Conservation (phyloP, 2,797 vertebrate genomes). For the Neomorphus geoffroyi region DNA sequence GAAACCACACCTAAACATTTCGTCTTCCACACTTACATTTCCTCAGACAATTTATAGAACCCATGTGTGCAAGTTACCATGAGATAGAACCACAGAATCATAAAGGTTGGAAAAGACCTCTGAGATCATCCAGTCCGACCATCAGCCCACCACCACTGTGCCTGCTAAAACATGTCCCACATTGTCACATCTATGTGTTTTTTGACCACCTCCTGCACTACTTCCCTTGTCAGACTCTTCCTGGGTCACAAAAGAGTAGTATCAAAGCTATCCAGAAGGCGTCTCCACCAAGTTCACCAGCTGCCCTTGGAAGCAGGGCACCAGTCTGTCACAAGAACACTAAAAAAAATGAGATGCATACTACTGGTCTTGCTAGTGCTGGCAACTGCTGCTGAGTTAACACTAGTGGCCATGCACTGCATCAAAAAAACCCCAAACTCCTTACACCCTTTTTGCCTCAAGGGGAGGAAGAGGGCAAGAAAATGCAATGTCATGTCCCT, state of each 20-base stretch:
- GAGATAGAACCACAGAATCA: not conserved
- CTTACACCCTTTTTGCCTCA: not conserved
- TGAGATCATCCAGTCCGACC: no score
- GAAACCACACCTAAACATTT: not conserved
- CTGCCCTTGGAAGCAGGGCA: not conserved
- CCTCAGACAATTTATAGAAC: not conserved
- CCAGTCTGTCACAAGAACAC: not conserved
- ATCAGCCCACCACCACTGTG: no score
- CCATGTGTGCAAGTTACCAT: not conserved
- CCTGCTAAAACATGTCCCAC: no score
- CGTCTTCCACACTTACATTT: not conserved
- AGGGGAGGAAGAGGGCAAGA: fast-evolving
- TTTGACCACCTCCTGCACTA: no score
- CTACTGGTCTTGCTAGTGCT: not conserved
- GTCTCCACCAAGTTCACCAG: not conserved
- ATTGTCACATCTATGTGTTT: no score
- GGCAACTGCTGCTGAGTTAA: not conserved
- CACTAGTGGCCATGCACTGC: not conserved
- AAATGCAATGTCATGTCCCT: not conserved
- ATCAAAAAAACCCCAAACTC: not conserved
- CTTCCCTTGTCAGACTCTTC: no score
- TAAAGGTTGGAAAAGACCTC: no score
- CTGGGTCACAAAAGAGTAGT: not conserved
- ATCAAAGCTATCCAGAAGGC: not conserved
- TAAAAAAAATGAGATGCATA: not conserved